phyloP scores from a whole-genome alignment of 1,140 invertebrate species.

The Drosophila setifemur region DNA sequence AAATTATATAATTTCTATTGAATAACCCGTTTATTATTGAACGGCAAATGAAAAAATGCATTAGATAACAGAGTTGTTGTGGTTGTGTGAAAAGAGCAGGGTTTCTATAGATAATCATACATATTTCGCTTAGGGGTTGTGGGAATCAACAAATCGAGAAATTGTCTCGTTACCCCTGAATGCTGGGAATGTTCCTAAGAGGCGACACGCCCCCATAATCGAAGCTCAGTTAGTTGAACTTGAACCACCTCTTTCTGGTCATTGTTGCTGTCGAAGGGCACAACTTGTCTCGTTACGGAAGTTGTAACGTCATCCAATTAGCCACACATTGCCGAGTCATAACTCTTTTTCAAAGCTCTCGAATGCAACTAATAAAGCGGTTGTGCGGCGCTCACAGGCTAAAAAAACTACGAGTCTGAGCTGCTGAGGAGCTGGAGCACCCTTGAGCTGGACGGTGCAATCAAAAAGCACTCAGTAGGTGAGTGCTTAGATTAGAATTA shows the following conservation, averaged over 20 bases:
- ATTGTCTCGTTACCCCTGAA: slow-evolving; percentile 17
- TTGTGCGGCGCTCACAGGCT: not conserved
- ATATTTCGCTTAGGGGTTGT: not conserved
- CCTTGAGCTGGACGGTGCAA: slow-evolving; percentile 57
- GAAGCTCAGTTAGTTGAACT: not conserved
- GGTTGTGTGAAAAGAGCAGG: not conserved
- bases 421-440: slow-evolving; percentile 17
- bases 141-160: slow-evolving; percentile 8
- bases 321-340: slow-evolving; percentile 27
- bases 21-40: too few relatives aligned
- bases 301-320: slow-evolving; percentile 55
- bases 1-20: too few relatives aligned
- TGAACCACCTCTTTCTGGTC: slow-evolving; percentile 34
- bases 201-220: not conserved
- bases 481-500: slow-evolving; percentile 41
- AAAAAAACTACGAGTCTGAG: not conserved
- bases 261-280: slow-evolving; percentile 24
- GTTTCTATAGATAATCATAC: not conserved
- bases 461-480: slow-evolving; percentile 51
- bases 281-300: slow-evolving; percentile 41
- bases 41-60: too few relatives aligned
- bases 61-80: not conserved
- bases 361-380: slow-evolving; percentile 43
- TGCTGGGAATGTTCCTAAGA: slow-evolving; percentile 26
- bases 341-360: slow-evolving; percentile 23